Evolutionary conservation across 1,140 invertebrate species (phyloP).

Genomic region (Sminthurinus signatus): DNA sequence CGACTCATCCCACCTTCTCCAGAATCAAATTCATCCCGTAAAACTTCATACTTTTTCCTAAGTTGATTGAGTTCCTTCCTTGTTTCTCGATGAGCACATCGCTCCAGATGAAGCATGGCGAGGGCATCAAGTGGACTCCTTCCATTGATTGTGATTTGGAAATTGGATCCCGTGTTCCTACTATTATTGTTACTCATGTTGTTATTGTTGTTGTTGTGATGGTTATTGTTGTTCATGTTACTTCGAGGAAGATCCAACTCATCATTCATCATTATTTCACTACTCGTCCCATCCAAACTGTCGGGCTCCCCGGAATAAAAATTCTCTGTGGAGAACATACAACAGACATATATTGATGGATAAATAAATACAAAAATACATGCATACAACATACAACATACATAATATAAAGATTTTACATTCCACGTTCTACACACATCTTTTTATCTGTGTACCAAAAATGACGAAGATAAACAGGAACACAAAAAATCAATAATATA

Average conservation of each 20-base stretch:
- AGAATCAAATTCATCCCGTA: conserved; percentile 42
- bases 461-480: no score
- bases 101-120: conserved; percentile 43
- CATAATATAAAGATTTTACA: no score
- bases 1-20: conserved; percentile 40
- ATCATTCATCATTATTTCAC: conserved; percentile 38
- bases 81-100: conserved; percentile 43
- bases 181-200: no score
- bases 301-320: conserved; percentile 41
- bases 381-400: no score
- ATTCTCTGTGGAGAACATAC: conserved; percentile 21
- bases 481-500: no score
- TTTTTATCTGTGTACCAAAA: no score
- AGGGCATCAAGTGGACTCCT: conserved; percentile 40
- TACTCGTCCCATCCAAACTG: conserved; percentile 41
- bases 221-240: not conserved
- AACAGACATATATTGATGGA: not conserved
- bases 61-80: conserved; percentile 43
- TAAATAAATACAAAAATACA: no score
- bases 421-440: no score
- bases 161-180: conserved; percentile 22
- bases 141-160: conserved; percentile 32
- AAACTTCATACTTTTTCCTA: conserved; percentile 44
- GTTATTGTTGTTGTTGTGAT: no score
- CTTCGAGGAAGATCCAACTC: conserved; percentile 16